Evolutionary conservation across 2,888 invertebrate genomes (phyloP).

Genomic region (Apoderus coryli): DNA sequence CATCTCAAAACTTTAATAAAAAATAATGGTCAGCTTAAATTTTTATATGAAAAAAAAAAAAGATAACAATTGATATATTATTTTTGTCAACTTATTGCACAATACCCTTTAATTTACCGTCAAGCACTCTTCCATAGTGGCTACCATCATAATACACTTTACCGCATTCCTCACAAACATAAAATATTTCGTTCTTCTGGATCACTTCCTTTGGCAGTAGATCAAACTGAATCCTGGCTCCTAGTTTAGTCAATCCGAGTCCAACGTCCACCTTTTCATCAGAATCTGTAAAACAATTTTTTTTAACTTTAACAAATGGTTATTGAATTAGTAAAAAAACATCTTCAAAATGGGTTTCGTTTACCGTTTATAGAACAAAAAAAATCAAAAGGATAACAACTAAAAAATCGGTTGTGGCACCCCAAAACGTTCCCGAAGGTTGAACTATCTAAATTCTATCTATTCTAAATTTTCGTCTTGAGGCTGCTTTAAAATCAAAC

Average conservation of each 20-base stretch:
- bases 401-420: too few relatives aligned
- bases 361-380: neutral
- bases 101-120: conserved; percentile 26
- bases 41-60: too few relatives aligned
- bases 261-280: conserved; percentile 30
- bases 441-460: too few relatives aligned
- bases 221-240: conserved; percentile 40
- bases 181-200: conserved; percentile 37
- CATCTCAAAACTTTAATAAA: too few relatives aligned
- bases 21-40: too few relatives aligned
- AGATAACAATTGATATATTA: too few relatives aligned
- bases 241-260: conserved; percentile 38
- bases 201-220: conserved; percentile 26
- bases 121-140: conserved; percentile 27
- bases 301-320: too few relatives aligned
- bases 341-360: conserved; percentile 3
- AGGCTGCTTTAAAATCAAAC: too few relatives aligned
- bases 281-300: conserved; percentile 23
- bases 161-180: conserved; percentile 59
- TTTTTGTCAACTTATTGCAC: too few relatives aligned
- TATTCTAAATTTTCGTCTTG: too few relatives aligned
- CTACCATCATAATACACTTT: conserved; percentile 56
- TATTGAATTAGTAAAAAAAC: conserved; percentile 1
- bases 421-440: too few relatives aligned
- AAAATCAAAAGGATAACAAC: too few relatives aligned